Base-by-base conservation (phyloP, 2,113 vertebrate species). In the Tympanuchus pallidicinctus region DNA sequence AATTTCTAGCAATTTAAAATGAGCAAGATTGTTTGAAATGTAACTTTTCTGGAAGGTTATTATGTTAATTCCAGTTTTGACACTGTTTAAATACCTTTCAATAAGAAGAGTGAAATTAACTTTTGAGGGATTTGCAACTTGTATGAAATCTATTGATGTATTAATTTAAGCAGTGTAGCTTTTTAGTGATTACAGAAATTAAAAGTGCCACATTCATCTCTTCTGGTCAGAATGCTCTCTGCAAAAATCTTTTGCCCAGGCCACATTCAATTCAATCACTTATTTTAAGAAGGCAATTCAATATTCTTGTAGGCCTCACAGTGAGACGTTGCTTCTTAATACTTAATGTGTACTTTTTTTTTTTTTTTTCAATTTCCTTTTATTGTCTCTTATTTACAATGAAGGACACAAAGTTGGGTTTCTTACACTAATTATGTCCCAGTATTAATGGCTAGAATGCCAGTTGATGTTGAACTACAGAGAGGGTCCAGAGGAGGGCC, bases 61-160 rank as follows among this genome's bases (percentile, higher is more conserved):
- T 32, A 82, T 65, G 66, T 90, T 94, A 90, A 94, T 96, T 96
- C 96, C 67, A 85, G 48, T 96, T 97, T 97, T 96, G 94, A 96
- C 88, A 72, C 60, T 92, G 59, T 86, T 94, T 81, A 93, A 79
- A 67, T 86, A 77, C 18, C n/a, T 88, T 94, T 84, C 88, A 81
- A 71, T 72, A 61, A 91, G 91, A 91, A 85, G 63, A 63, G 50
- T 90, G 63, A 94, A 93, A 94, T 91, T 67, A 92, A 84, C 92
- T 94, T 93, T 34, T 73, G 86, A 90, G 78, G 94, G 86, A 90
- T 95, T 92, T 96, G 86, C 22, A 4, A 72, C 63, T 86, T 92
- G 54, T 86, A 56, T 94, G 66, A 90, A 91, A 67, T 86, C 66
- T 93, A 85, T 89, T 95, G 77, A 79, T 93, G 88, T 92, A 80